Evolutionary conservation across 37 sponge, comb jelly and placozoan genomes (phyloP), one percentile per base, ranked within the genome.

Genomic region (Hormiphora californensis): DNA sequence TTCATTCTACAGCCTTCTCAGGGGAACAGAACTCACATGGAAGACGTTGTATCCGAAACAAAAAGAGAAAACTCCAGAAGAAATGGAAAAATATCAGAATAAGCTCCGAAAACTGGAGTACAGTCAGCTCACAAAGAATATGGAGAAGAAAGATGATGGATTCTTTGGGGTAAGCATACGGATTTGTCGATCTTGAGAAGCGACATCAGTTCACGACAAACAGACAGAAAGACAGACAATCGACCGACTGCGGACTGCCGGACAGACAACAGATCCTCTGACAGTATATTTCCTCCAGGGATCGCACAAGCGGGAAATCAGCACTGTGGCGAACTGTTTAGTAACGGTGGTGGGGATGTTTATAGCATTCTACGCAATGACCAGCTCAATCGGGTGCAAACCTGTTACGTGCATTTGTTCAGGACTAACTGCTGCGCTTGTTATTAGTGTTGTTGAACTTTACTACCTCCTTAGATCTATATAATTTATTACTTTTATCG

Each of bases 351-450:
- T 40, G 17, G 81, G 81, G 1, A 73, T 73, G 81, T 73, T 73
- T 28, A 73, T 73, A 4, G 81, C 81, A 43, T 73, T 73, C 43
- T 73, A 73, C 23, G 81, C 35, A 28, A n/a, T 73, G 3, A 73
- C 81, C 12, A 73, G 35, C 2, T 32, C 32, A 36, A 33, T 33
- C 21, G 81, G 81, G 5, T 73, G 35, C 23, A 22, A 73, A 40
- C 81, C 46, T 21, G 46, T 73, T 4, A 40, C 81, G 7, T 73
- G 81, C 23, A 73, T 73, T 32, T 73, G 81, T 19, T 73, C 81
- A 9, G 81, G 81, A 73, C 23, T 73, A 41, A 41, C 81, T 22
- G 81, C 81, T 22, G 81, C 81, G 23, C 35, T 73, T 1, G n/a
- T 33, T 7, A 73, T 73, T 22, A 46, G 46, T 40, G 9, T 28